Base-by-base conservation (phyloP, 2,888 invertebrate genomes). In the Pollenia labialis region DNA sequence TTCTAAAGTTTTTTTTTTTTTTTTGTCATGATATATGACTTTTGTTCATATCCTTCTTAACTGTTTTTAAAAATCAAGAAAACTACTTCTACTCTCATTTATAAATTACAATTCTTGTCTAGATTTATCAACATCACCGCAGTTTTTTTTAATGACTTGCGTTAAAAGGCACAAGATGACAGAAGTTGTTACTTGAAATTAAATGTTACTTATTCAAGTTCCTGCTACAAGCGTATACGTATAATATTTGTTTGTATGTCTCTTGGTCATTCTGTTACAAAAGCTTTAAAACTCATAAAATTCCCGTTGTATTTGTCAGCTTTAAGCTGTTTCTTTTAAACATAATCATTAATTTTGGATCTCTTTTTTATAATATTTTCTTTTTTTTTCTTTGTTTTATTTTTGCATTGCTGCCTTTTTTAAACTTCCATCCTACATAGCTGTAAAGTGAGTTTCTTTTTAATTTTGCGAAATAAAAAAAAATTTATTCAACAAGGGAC, bases 271-370 rank as follows among this genome's bases (percentile, higher is more conserved):
- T 74, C 66, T 64, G 46, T 0, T n/a, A 23, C 12, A 12, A 1
- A 75, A 32, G 32, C 11, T 40, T 32, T 60, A 0, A 60, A 60
- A 16, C 32, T 56, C 10, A 76, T 4, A 80, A 72, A 75, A 80
- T 75, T 85, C 85, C 85, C 85, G 85, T 85, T 85, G 75, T 40
- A 56, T 76, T 71, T 64, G 54, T 56, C 71, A n/a, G 62, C 48
- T n/a, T 12, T 58, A 40, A 50, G 71, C 46, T 68, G 50, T 42
- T 81, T 48, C 16, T 75, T 44, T n/a, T 0, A 76, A 54, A 48
- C 58, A 62, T 75, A 75, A 80, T 75, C 80, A 60, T 80, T 68
- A 80, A 71, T 69, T 81, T 80, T 68, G 23, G 81, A 81, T 85
- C 69, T 79, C 66, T 32, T 54, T 68, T 74, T 44, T 23, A 42